Percentiles rank a stretch among this genome's conserved stretches.
These are phyloP conservation scores for Mobula birostris DNA, from an alignment of 2,113 vertebrate genomes.

Conservation along the genomic window DNA sequence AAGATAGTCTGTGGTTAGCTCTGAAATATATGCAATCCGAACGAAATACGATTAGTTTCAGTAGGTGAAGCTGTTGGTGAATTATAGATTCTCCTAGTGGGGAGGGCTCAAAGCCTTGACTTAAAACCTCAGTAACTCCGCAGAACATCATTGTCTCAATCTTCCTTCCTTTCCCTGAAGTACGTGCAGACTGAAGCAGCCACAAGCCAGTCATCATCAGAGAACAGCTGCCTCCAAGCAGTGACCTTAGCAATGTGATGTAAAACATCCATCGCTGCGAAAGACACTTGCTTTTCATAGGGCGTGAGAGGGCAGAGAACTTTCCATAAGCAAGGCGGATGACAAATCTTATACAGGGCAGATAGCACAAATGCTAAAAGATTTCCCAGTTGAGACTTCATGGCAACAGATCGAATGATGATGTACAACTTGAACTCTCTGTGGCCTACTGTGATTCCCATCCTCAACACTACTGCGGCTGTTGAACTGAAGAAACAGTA, in stretches of 20 bases:
- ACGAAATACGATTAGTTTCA: neutral
- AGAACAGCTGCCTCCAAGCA: conserved; percentile 20
- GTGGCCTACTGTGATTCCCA: conserved; percentile 8
- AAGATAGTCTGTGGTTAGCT: neutral
- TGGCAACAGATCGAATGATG: neutral
- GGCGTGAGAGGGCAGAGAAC: neutral
- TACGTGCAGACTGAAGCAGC: conserved; percentile 25
- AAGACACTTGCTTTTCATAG: neutral
- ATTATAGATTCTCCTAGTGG: neutral
- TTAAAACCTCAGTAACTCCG: neutral
- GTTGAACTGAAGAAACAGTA: neutral
- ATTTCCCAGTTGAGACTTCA: conserved; percentile 3
- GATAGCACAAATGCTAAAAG: neutral
- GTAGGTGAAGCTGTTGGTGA: neutral
- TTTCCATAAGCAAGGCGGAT: neutral
- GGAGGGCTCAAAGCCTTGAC: conserved; percentile 24
- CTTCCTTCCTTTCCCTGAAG: neutral
- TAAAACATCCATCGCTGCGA: conserved; percentile 13
- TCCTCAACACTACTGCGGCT: neutral
- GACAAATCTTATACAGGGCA: neutral
- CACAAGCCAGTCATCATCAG: neutral
- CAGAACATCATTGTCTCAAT: neutral
- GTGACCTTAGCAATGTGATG: conserved; percentile 7
- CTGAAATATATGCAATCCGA: neutral
- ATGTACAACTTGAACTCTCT: neutral